These are phyloP conservation scores for Molossus alvarezi DNA, from an alignment of 2,797 vertebrate species.

Conservation along the genomic window DNA sequence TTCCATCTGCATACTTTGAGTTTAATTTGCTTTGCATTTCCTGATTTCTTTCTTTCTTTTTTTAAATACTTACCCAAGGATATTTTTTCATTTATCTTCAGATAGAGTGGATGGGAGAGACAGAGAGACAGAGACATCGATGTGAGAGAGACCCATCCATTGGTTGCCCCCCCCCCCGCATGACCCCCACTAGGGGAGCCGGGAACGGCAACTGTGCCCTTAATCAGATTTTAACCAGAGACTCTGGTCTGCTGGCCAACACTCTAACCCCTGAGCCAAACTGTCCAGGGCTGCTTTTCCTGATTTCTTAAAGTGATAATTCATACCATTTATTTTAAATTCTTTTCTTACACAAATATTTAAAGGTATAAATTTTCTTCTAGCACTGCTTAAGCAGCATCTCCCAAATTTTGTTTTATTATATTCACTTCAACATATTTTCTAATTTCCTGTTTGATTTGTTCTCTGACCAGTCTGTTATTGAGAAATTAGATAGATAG, in stretches of 20 bases:
- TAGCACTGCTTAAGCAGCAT: neutral
- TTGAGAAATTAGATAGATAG: neutral
- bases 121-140: too few relatives aligned
- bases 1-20: neutral
- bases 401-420: constrained; percentile 7
- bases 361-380: neutral
- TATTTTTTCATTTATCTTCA: too few relatives aligned
- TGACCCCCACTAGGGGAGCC: too few relatives aligned
- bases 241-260: too few relatives aligned
- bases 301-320: neutral
- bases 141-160: too few relatives aligned
- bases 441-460: neutral
- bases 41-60: neutral
- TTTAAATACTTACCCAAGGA: too few relatives aligned
- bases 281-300: neutral
- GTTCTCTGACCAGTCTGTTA: neutral
- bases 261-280: too few relatives aligned
- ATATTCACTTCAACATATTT: neutral
- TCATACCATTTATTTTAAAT: neutral
- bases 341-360: neutral
- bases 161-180: too few relatives aligned
- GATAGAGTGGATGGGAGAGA: too few relatives aligned
- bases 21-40: neutral
- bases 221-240: too few relatives aligned
- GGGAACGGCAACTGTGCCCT: too few relatives aligned